Percentiles rank a stretch among this genome's conserved stretches.
These are phyloP conservation scores for Girardinus metallicus DNA, from an alignment of 2,797 vertebrate species.

Conservation along the genomic window DNA sequence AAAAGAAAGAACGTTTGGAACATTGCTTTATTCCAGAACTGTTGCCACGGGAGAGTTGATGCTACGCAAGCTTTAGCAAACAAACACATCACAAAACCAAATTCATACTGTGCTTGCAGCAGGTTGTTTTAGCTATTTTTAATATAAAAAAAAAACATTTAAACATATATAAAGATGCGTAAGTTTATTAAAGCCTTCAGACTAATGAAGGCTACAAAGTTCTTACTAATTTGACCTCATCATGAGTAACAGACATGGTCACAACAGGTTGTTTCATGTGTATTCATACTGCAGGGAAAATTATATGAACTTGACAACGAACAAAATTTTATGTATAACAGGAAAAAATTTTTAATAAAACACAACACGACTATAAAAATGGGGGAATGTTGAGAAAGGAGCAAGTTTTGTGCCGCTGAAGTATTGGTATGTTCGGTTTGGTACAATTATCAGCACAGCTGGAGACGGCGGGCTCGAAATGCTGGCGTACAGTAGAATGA, in stretches of 20 bases:
- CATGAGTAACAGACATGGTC: neutral
- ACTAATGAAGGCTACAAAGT: neutral
- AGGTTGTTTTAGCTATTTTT: neutral
- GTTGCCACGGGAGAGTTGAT: neutral
- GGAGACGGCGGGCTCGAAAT: conserved; percentile 42
- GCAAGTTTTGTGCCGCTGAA: conserved; percentile 19
- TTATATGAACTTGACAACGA: neutral
- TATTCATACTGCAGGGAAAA: neutral
- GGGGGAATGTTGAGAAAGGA: neutral
- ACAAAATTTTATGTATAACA: neutral
- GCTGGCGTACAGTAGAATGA: conserved; percentile 43
- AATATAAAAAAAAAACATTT: neutral
- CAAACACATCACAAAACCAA: neutral
- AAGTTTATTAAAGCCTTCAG: neutral
- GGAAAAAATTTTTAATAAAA: neutral
- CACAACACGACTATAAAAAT: neutral
- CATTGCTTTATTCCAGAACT: neutral
- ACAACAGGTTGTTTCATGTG: neutral
- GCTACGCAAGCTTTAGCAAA: neutral
- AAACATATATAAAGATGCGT: conserved; percentile 1
- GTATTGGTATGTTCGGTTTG: conserved; percentile 28
- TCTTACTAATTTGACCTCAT: neutral
- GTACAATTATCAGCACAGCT: conserved; percentile 60
- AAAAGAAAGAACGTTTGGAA: neutral
- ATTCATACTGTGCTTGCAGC: neutral